Evolutionary conservation across 2,888 invertebrate species (phyloP).

Genomic region (Branchipolynoe longqiensis): DNA sequence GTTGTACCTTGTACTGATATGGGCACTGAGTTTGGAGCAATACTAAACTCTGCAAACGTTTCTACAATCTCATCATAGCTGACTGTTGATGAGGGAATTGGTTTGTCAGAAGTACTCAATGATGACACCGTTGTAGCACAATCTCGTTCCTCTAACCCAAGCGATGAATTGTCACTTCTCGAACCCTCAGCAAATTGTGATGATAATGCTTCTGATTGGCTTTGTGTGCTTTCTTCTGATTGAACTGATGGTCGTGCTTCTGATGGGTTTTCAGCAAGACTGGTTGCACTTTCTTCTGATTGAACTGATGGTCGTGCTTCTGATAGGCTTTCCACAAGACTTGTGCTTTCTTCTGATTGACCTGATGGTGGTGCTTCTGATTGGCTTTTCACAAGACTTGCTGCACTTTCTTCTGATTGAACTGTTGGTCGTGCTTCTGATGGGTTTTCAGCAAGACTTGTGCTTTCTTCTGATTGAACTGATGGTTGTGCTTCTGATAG

Average conservation of each 20-base stretch:
- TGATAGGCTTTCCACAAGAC: background rate
- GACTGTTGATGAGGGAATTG: background rate
- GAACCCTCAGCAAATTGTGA: no score
- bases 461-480: background rate
- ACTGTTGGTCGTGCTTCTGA: background rate
- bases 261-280: background rate
- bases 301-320: no score
- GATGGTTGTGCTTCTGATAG: background rate
- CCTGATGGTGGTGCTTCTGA: background rate
- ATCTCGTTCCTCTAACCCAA: no score
- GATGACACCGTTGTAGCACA: background rate
- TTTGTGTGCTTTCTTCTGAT: background rate
- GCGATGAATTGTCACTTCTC: no score
- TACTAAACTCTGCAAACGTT: background rate
- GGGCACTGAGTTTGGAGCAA: no score
- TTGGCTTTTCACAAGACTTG: background rate
- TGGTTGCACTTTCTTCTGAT: background rate
- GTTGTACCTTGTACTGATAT: background rate
- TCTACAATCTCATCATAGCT: constrained; percentile 40
- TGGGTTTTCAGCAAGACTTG: background rate
- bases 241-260: background rate
- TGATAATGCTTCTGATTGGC: background rate
- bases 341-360: background rate
- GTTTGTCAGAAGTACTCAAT: background rate
- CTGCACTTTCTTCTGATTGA: background rate